Evolutionary conservation across 2,113 vertebrate genomes (phyloP).

Genomic region (Hypocryptadius cinnamomeus): DNA sequence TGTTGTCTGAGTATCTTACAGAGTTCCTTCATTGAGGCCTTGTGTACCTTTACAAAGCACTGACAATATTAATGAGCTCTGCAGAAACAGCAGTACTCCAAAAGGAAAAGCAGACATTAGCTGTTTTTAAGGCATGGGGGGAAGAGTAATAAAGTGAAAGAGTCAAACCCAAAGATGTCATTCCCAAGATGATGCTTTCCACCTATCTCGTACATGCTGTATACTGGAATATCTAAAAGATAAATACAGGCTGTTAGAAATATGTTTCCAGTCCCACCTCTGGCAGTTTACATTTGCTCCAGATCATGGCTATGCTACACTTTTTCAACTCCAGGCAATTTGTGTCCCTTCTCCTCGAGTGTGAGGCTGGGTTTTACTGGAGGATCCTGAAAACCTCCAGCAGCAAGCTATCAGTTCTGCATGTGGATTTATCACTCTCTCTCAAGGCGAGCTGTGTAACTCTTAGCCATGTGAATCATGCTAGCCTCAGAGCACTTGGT

Average conservation of each 20-base stretch:
- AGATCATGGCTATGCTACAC: background rate
- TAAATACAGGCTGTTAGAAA: background rate
- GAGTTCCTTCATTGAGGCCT: background rate
- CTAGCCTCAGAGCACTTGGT: background rate
- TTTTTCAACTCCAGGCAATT: background rate
- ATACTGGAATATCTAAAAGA: background rate
- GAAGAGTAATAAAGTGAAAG: background rate
- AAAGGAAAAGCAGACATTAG: background rate
- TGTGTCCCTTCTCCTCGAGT: background rate
- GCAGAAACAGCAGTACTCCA: background rate
- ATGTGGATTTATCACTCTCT: background rate
- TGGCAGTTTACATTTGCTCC: background rate
- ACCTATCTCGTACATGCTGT: background rate
- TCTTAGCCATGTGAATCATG: background rate
- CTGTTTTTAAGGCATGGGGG: background rate
- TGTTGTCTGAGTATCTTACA: background rate
- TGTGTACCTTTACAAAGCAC: background rate
- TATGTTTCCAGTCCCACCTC: background rate
- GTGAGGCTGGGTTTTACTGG: background rate
- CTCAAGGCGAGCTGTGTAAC: background rate
- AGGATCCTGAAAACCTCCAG: background rate
- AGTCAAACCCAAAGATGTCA: background rate
- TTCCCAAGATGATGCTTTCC: background rate
- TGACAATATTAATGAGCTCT: background rate
- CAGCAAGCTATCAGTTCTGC: rapidly evolving